Base-by-base conservation (phyloP, 2,888 invertebrate genomes). In the Tetheella fluctuosa region DNA sequence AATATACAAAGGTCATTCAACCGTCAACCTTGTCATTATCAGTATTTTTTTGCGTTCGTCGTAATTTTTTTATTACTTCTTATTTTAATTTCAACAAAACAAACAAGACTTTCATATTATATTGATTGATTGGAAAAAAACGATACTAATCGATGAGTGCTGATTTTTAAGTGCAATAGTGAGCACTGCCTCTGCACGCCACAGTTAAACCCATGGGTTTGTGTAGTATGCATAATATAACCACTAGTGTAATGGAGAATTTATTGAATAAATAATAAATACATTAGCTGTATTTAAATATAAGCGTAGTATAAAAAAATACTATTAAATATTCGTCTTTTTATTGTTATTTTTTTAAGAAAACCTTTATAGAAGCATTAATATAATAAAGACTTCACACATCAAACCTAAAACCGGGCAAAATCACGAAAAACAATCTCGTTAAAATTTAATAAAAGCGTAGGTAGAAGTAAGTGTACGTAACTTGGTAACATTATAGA, bases 11-110 rank as follows among this genome's bases (percentile, higher is more conserved):
- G 83, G 81, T 80, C 77, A 63, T 82, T 83, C 76, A 84, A 80
- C 83, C 68, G 59, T 53, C 74, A 83, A 80, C 81, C 80, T 80
- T 80, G 78, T 62, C 70, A 71, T 76, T 76, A 79, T 76, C 76
- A 70, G 7, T 48, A 68, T 67, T 68, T 57, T 71, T 66, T 67
- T 66, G 71, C 68, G 69, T 67, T 61, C 71, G 71, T 73, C 76
- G 72, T 73, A 65, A 76, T 69, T 67, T 54, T 54, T 64, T 73
- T 74, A 71, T 65, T 67, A 70, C 65, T 54, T 63, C 71, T 73
- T 78, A 75, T 77, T 79, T 79, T 73, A 71, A 74, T 69, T 64
- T 54, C 52, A 55, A 60, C 63, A 59, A 48, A 64, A 39, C 53
- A 37, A 58, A 53, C 54, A 17, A 39, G 39, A 25, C 53, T 39